Evolutionary conservation across 2,888 invertebrate genomes (phyloP).

Genomic region (Oscheius onirici): DNA sequence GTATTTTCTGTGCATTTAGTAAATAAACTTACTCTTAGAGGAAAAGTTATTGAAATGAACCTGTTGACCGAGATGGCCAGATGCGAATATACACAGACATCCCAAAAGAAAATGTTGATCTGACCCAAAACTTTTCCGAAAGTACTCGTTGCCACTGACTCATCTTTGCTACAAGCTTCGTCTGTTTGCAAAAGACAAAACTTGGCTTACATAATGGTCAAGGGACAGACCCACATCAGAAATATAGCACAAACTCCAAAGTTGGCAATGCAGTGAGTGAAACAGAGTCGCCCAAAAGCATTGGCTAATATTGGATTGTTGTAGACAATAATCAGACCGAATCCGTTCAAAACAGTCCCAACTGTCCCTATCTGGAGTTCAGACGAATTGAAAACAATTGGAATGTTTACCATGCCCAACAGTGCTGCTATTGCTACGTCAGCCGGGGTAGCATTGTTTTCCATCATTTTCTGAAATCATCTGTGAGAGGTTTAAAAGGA

Average conservation of each 20-base stretch:
- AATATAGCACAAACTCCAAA: conserved; percentile 43
- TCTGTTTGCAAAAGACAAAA: too few species aligned
- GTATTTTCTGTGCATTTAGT: background rate
- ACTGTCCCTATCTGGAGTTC: conserved; percentile 39
- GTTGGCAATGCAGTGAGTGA: conserved; percentile 48
- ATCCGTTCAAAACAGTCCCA: conserved; percentile 41
- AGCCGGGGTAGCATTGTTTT: too few species aligned
- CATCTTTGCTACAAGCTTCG: conserved; percentile 6
- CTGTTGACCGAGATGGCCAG: conserved; percentile 51
- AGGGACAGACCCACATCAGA: conserved; percentile 39
- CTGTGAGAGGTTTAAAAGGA: too few species aligned
- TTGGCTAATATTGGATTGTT: conserved; percentile 43
- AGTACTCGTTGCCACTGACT: conserved; percentile 25
- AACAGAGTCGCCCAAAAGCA: conserved; percentile 44
- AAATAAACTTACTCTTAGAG: conserved; percentile 33
- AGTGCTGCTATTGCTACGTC: too few species aligned
- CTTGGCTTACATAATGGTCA: conserved; percentile 40
- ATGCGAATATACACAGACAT: conserved; percentile 55
- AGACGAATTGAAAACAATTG: background rate
- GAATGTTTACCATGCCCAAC: too few species aligned
- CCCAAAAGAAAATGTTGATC: conserved; percentile 55
- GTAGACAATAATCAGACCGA: conserved; percentile 39
- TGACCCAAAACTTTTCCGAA: conserved; percentile 45
- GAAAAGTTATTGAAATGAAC: conserved; percentile 46
- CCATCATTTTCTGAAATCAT: too few species aligned